Evolutionary conservation across 2,797 vertebrate species (phyloP), one percentile per base, ranked within the genome.

Genomic region (Harpagifer antarcticus): DNA sequence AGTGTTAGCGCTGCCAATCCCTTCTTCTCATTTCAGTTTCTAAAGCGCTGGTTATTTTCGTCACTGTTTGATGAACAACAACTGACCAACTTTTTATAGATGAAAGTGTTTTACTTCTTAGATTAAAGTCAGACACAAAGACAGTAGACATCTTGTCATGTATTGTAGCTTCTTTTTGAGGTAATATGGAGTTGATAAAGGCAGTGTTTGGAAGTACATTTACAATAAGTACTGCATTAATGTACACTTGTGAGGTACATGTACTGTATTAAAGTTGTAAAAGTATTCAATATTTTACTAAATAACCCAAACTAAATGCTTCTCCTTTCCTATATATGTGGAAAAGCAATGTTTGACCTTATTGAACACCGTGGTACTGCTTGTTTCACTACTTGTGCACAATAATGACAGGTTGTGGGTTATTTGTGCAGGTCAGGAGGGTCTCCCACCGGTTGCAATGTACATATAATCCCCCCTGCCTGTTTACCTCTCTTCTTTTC

Each of bases 21-120:
- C 61, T 47, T 12, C 50, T 52, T 49, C 20, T 11, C 2, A 1
- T 17, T 14, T 52, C 54, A 40, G 57, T 63, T 61, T 65, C 72
- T 58, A 3, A 50, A 53, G 31, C 16, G 15, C 7, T 33, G 47
- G 50, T 56, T 55, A 53, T 47, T 47, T 54, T 54, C 20, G 54
- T 50, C 58, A 6, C 45, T 45, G 68, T 14, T 65, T 47, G 66
- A 66, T 74, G 49, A 73, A 63, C 31, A 60, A n/a, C 12, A 10
- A 11, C 15, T 57, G 42, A 68, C 31, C 12, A 4, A 59, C 44
- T 65, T 74, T 66, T 44, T 16, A 43, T n/a, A 55, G 65, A 72
- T 59, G 3, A n/a, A 16, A n/a, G 44, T 4, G 2, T 60, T 66
- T 44, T 16, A 17, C 19, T 42, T 27, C 37, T 66, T 19, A 17